Conservation (phyloP, 2,113 vertebrate genomes). For the Pluvianellus socialis region DNA sequence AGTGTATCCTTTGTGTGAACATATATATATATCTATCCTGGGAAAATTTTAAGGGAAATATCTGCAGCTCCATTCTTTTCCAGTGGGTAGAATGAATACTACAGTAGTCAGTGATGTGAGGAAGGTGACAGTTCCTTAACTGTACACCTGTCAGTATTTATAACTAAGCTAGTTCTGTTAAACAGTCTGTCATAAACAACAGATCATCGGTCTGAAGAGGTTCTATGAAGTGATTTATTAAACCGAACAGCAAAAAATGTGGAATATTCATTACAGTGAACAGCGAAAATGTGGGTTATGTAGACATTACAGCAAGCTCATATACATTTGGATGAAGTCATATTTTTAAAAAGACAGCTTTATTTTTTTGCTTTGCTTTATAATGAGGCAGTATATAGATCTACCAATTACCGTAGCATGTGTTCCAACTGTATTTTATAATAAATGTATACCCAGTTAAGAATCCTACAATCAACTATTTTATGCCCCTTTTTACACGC, state of each 20-base stretch:
- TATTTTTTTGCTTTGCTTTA: constrained; percentile 12
- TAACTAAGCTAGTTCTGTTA: background rate
- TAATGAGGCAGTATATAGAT: background rate
- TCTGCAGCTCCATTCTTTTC: background rate
- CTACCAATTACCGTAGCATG: background rate
- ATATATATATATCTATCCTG: background rate
- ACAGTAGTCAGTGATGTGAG: background rate
- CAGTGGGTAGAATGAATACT: background rate
- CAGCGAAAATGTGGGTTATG: background rate
- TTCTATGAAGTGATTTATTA: constrained; percentile 1
- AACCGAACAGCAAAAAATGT: background rate
- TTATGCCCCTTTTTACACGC: background rate
- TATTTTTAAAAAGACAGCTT: constrained; percentile 4
- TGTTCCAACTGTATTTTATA: background rate
- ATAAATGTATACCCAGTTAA: background rate
- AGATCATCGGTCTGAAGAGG: background rate
- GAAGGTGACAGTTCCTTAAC: background rate
- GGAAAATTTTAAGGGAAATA: background rate
- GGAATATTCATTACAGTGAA: background rate
- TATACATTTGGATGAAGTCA: background rate
- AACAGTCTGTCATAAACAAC: background rate
- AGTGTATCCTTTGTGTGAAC: background rate
- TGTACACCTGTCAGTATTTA: background rate
- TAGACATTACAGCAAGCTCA: background rate
- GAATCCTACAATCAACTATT: background rate